Evolutionary conservation across 2,113 vertebrate genomes (phyloP), one percentile per base, ranked within the genome.

Genomic region (Anhinga rufa): DNA sequence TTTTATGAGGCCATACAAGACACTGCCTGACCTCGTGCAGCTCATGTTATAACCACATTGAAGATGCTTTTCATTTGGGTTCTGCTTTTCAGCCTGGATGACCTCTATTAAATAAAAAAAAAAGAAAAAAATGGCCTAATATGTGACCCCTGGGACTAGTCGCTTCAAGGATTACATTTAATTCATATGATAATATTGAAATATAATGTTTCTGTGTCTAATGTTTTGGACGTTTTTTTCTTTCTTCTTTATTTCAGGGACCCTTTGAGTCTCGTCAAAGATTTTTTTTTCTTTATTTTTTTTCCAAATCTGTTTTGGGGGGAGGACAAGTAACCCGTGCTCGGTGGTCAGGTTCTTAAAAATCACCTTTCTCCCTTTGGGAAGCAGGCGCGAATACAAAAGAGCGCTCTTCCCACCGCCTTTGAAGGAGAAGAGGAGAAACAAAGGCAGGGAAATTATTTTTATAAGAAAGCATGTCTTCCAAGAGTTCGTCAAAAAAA

Each of bases 41-140:
- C 98, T 98, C 98, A 95, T 97, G 98, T 98, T 98, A 98, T 98
- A 98, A 98, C 98, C 98, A 97, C 98, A 98, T 93, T 98, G 98
- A 98, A 98, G 98, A 98, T 98, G 98, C 98, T 98, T 98, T 98
- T 98, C 98, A 98, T 98, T 98, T 98, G 97, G 98, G 98, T 98
- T 98, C 97, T 98, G 98, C 98, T 98, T 98, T 98, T 98, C 98
- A 98, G 98, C 98, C 97, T 98, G 97, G 98, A 94, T 98, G 98
- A 98, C 98, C 98, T 98, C 98, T 98, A 98, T 98, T 98, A 98
- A 98, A 98, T 96, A 98, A 98, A 98, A 98, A 96, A 98, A 96
- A 95, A 96, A 96, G 89, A 86, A 95, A 97, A 93, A 93, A 93
- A 97, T 95, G 96, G 97, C 96, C 98, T 98, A 98, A 98, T 98